phyloP scores from a whole-genome alignment of 2,113 vertebrate species.

The Rhinopomastus cyanomelas region DNA sequence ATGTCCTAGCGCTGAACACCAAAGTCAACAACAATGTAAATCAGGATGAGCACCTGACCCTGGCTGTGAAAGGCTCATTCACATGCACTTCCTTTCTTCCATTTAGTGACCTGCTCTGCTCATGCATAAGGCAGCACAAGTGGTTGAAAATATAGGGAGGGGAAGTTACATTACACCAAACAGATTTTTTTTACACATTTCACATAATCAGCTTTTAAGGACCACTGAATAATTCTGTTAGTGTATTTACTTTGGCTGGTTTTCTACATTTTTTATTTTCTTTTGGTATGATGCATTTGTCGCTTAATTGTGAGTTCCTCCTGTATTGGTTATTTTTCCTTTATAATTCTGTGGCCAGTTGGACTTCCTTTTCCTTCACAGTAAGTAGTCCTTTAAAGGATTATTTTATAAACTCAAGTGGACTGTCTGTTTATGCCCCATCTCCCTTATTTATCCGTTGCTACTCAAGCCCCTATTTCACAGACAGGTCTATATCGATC shows the following conservation, averaged over 20 bases:
- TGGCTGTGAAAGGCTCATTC: neutral
- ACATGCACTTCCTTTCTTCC: neutral
- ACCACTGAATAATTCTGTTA: neutral
- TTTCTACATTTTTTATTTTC: neutral
- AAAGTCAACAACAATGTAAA: neutral
- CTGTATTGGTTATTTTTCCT: neutral
- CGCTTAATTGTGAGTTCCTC: neutral
- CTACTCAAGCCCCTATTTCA: neutral
- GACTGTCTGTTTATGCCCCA: neutral
- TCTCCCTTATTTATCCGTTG: neutral
- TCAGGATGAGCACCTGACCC: rapidly evolving
- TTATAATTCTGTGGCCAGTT: neutral
- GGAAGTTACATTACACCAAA: neutral
- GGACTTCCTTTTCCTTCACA: neutral
- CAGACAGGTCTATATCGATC: neutral
- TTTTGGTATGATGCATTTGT: neutral
- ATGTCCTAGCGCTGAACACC: neutral
- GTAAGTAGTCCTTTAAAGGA: neutral
- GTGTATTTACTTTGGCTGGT: neutral
- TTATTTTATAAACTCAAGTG: neutral
- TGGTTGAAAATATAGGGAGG: neutral
- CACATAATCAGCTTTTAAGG: neutral
- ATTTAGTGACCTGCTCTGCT: neutral
- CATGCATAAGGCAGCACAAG: neutral
- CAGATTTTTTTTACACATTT: neutral